phyloP scores from a whole-genome alignment of 2,888 invertebrate species.

The Scrobipalpa atriplicella region DNA sequence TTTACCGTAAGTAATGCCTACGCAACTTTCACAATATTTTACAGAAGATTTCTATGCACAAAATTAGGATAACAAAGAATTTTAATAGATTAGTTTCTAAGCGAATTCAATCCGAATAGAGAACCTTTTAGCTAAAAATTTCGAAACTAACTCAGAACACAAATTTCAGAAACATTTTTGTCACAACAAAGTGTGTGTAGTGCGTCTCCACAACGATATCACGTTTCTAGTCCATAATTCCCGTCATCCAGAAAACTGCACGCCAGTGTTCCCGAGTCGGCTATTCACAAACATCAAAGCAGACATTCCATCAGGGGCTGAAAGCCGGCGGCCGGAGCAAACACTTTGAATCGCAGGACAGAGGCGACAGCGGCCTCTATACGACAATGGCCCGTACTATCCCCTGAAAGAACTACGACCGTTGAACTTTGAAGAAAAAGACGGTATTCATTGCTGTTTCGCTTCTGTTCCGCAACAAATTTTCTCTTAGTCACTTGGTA shows the following conservation, averaged over 20 bases:
- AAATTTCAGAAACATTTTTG: not conserved
- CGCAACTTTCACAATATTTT: too few relatives aligned
- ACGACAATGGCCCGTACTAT: constrained; percentile 23
- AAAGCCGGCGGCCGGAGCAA: constrained; percentile 22
- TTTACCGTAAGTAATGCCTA: not conserved
- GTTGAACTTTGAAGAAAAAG: not conserved
- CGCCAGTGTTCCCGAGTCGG: not conserved
- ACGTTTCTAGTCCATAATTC: not conserved
- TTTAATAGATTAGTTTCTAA: too few relatives aligned
- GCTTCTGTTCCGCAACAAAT: not conserved
- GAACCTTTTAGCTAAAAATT: not conserved
- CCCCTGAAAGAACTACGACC: not conserved
- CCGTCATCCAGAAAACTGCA: constrained; percentile 3
- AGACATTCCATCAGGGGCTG: constrained; percentile 22
- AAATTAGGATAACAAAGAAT: too few relatives aligned
- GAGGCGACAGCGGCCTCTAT: constrained; percentile 18
- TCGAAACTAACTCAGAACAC: not conserved
- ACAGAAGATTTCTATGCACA: too few relatives aligned
- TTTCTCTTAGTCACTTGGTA: not conserved
- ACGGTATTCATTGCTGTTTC: not conserved
- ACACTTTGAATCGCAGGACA: constrained; percentile 26
- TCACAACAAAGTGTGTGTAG: not conserved
- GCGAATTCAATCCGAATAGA: too few relatives aligned
- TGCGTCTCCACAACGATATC: not conserved
- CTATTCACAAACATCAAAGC: constrained; percentile 22